Evolutionary conservation across 2,113 vertebrate genomes (phyloP).

Genomic region (Sapajus apella): DNA sequence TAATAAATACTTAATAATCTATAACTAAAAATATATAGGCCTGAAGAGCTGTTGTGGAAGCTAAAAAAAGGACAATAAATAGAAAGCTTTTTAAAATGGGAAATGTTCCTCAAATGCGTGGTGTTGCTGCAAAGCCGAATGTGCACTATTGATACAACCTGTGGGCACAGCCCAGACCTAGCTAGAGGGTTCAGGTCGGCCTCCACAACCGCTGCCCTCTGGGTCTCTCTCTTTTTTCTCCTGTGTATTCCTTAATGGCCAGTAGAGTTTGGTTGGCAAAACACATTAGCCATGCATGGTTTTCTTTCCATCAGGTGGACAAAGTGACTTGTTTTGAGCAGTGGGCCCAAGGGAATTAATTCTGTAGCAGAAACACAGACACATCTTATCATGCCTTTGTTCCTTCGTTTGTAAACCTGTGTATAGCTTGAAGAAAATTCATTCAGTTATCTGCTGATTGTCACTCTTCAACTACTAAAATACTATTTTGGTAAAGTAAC

Average conservation of each 20-base stretch:
- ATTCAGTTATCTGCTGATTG: neutral
- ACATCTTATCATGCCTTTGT: rapidly evolving
- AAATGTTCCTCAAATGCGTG: neutral
- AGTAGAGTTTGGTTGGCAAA: neutral
- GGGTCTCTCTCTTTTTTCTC: too few species aligned
- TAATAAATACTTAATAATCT: neutral
- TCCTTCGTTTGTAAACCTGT: neutral
- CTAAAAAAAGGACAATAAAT: neutral
- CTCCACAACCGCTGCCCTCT: rapidly evolving
- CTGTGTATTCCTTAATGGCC: neutral
- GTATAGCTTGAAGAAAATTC: neutral
- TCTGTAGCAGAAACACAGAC: neutral
- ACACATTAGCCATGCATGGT: rapidly evolving
- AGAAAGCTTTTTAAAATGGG: neutral
- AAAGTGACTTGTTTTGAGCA: neutral
- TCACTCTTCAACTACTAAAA: neutral
- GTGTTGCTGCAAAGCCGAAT: rapidly evolving
- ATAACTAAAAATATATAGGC: neutral
- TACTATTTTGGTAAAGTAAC: neutral
- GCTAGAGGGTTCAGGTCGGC: rapidly evolving
- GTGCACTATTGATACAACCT: rapidly evolving
- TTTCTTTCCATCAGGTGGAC: neutral
- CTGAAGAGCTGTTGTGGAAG: neutral
- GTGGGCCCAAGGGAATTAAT: too few species aligned
- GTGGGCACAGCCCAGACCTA: rapidly evolving